These are phyloP conservation scores for Salpingus planirostris DNA, from an alignment of 2,888 invertebrate genomes.

Conservation along the genomic window DNA sequence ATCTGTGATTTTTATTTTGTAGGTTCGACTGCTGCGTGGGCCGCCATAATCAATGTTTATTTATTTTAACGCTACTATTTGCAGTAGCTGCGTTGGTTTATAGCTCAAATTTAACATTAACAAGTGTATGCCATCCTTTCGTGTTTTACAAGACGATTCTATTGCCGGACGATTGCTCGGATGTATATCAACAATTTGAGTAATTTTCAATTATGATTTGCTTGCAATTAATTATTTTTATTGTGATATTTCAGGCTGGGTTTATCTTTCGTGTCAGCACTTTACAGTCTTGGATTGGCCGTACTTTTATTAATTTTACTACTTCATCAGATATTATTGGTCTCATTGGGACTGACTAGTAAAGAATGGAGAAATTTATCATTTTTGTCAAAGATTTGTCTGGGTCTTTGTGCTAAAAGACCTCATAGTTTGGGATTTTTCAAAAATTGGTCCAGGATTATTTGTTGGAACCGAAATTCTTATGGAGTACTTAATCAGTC, in stretches of 20 bases:
- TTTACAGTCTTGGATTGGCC: conserved; percentile 30
- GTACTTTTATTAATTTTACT: conserved; percentile 24
- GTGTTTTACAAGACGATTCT: conserved; percentile 58
- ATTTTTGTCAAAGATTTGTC: conserved; percentile 24
- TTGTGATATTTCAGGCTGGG: conserved; percentile 27
- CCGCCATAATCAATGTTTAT: conserved; percentile 67
- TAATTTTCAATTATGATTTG: conserved; percentile 39
- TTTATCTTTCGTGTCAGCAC: conserved; percentile 31
- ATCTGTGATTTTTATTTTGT: conserved; percentile 25
- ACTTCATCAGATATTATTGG: conserved; percentile 34
- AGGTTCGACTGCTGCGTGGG: conserved; percentile 83
- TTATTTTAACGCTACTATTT: conserved; percentile 57
- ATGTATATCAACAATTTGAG: conserved; percentile 72
- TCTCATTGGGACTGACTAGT: conserved; percentile 44
- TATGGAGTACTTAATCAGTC: too few relatives aligned
- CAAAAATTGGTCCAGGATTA: conserved; percentile 30
- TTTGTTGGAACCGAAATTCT: conserved; percentile 19
- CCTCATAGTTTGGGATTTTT: conserved; percentile 29
- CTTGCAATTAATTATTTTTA: neutral
- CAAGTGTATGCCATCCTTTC: conserved; percentile 79
- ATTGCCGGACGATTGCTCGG: conserved; percentile 75
- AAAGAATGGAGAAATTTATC: conserved; percentile 42
- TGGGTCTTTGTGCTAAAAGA: conserved; percentile 25
- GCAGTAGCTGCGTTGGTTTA: conserved; percentile 59
- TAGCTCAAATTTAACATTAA: conserved; percentile 73